These are phyloP conservation scores for Agraylea sexmaculata DNA, from an alignment of 1,140 invertebrate genomes.

Conservation along the genomic window DNA sequence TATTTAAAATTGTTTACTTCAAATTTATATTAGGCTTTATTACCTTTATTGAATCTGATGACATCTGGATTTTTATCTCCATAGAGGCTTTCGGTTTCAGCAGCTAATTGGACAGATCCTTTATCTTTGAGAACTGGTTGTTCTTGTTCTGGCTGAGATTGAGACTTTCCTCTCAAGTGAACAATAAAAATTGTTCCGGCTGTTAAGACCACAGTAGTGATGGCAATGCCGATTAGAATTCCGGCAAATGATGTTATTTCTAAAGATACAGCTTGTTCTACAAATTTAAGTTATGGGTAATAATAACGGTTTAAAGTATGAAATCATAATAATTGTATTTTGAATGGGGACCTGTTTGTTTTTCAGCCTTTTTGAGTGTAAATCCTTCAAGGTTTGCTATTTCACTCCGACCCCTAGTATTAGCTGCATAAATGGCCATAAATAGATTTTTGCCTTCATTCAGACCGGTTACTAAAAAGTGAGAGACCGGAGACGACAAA, in stretches of 20 bases:
- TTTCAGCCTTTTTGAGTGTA: conserved; percentile 64
- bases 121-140: conserved; percentile 15
- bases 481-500: conserved; percentile 51
- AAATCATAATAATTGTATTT: background rate
- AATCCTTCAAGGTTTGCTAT: conserved; percentile 46
- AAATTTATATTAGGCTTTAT: too few relatives aligned
- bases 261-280: conserved; percentile 9
- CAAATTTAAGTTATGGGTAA: background rate
- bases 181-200: conserved; percentile 5
- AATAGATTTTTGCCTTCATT: conserved; percentile 55
- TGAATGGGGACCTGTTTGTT: conserved; percentile 54
- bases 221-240: conserved; percentile 12
- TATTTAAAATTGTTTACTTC: too few relatives aligned
- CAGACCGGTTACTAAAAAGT: conserved; percentile 55
- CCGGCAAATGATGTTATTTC: conserved; percentile 13
- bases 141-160: conserved; percentile 10
- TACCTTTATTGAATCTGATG: conserved; percentile 68
- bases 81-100: conserved; percentile 25
- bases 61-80: conserved; percentile 71
- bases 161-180: conserved; percentile 6
- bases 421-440: conserved; percentile 52
- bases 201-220: conserved; percentile 9
- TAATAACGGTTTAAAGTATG: conserved; percentile 1
- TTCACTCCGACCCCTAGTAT: conserved; percentile 49
- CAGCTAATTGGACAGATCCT: conserved; percentile 8